Evolutionary conservation across 2,113 vertebrate species (phyloP), one percentile per base, ranked within the genome.

Genomic region (Protomyctophum bolini): DNA sequence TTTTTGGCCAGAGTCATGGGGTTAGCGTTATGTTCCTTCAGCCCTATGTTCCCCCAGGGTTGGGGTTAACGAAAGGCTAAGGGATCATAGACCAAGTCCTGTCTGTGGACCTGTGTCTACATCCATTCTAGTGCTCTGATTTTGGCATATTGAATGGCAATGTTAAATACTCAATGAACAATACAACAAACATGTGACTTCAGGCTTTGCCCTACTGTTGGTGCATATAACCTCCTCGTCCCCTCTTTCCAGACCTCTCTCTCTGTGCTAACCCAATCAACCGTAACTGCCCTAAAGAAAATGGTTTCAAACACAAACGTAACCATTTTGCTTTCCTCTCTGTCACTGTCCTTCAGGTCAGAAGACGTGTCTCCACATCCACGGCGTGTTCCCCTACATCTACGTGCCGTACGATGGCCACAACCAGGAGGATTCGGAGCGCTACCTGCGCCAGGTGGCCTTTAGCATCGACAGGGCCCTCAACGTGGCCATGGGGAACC

Each of bases 341-440:
- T 14, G 6, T 47, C 63, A 76, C 10, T 15, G 12, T 75, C 75
- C 83, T 91, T 76, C 92, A 99, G 97, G 98, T 84, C 98, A 99
- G 92, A 99, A 98, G 92, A 97, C 98, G 6, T 99, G 98, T 86
- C 95, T 99, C 80, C 98, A 99, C 82, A 93, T 99, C 58, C 98
- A 99, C 58, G 96, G 98, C 61, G 79, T 96, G 71, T 98, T 99
- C 88, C 98, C 98, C 77, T 99, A 99, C 91, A 90, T 99, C 88
- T 99, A 97, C 57, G 92, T 99, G 60, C 97, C 95, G 0, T 99
- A 97, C 0, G 96, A 99, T 86, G 96, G 95, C 63, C 88, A 91
- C 71, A 93, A 93, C 72, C 95, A 94, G 81, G 92, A 94, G 77
- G 90, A 21, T 1, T 2, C 94, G 21, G 96, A 98, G 61, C 91